Base-by-base conservation (phyloP, 2,888 invertebrate species). In the Synergus gifuensis region DNA sequence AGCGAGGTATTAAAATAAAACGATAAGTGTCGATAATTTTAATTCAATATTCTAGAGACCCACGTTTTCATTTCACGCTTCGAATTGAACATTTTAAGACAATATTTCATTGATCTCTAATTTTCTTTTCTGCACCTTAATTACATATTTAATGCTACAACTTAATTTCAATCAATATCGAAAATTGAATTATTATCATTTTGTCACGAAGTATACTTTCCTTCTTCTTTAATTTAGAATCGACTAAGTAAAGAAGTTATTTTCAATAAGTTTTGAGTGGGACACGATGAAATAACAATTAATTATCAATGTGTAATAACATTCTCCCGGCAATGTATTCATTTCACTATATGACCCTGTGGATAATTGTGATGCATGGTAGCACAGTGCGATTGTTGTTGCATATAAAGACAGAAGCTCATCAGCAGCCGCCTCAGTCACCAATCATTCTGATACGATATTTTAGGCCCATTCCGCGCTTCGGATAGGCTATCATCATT, bases 241-340 rank as follows among this genome's bases (percentile, higher is more conserved):
- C 3, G 11, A 22, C 8, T 40, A 8, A 64, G 16, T 8, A 40
- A n/a, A 40, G 8, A 18, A 54, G n/a, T 18, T 58, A 3, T 18
- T 58, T 58, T 11, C 11, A 7, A 11, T 58, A 58, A 42, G 9
- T n/a, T 3, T 12, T 22, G 62, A 79, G 77, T 40, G 64, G 62
- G 62, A 78, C 44, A 44, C 60, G 40, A 54, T 40, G 22, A 18
- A 64, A 36, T 78, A 82, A 82, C 77, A 80, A 82, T 82, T 80
- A 83, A 83, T 83, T 83, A 83, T 83, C 82, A 78, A 82, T 78
- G 80, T 77, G 80, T 78, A 83, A 82, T 83, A 83, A 83, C 82
- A 78, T 78, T 78, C 64, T 49, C 73, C 77, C 42, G 58, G 12
- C 76, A 63, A 67, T 76, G 46, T 82, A 76, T 49, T 82, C 81